Evolutionary conservation across 2,113 vertebrate species (phyloP), one percentile per base, ranked within the genome.

Genomic region (Anseranas semipalmata): DNA sequence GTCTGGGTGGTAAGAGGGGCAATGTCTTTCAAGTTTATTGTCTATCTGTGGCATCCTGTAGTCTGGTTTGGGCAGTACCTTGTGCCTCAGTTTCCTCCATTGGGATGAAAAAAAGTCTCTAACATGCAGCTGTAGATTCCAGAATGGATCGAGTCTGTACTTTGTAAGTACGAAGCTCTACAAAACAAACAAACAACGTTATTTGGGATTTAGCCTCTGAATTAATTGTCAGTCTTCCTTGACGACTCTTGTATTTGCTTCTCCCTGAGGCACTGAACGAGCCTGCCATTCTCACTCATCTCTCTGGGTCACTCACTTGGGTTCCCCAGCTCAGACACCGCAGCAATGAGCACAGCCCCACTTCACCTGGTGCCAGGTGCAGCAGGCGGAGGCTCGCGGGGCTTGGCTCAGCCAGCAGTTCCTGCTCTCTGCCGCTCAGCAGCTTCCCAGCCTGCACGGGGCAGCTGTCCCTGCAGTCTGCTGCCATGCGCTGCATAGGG

Each of bases 211-310:
- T 19, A 43, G 33, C 52, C 10, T 77, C 45, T 65, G 33, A 50
- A 13, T 46, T 84, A 50, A 13, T 46, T 84, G 17, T 7, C 53
- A 46, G 2, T 41, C 12, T 12, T 76, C 15, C 7, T 72, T 45
- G 48, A 4, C 43, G 56, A 6, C 18, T n/a, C 21, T n/a, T 15
- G 53, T 2, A 15, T 6, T 39, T 71, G 15, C 52, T 58, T 78
- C 82, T 4, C 45, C 20, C 2, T 4, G 1, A 8, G 55, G 55
- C 16, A 15, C 8, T 58, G 15, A n/a, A 4, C 5, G 19, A 32
- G 0, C 17, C 18, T 1, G 0, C 7, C 8, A 0, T 59, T 75
- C n/a, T n/a, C 15, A 6, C 0, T 1, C 30, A 10, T 72, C 22
- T 35, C 17, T 32, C 30, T 39, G 79, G 18, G 60, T 24, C 15